phyloP scores from a whole-genome alignment of 1,140 invertebrate genomes.

The Akabosia matsudoensis region DNA sequence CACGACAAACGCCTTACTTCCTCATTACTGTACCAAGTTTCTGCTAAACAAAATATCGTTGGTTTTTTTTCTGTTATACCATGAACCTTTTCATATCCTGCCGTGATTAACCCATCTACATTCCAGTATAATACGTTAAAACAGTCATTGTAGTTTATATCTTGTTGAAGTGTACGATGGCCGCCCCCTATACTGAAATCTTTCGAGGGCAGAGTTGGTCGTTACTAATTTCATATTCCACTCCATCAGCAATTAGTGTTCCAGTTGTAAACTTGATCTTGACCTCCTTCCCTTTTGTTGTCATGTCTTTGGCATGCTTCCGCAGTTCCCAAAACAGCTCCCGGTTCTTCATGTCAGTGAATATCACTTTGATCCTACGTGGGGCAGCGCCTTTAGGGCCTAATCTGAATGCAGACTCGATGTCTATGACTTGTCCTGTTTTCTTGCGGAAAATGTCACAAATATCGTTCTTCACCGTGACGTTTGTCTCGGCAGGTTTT shows the following conservation, averaged over 20 bases:
- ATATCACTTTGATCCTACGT: background rate
- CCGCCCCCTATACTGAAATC: background rate
- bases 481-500: background rate
- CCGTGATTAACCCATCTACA: background rate
- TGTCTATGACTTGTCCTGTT: background rate
- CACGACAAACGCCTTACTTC: background rate
- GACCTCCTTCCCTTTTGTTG: background rate
- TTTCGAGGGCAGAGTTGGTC: background rate
- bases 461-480: too few relatives aligned
- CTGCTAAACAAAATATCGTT: background rate
- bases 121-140: background rate
- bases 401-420: background rate
- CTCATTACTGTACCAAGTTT: background rate
- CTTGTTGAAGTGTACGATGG: slow-evolving; percentile 9
- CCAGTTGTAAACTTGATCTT: background rate
- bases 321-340: background rate
- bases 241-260: background rate
- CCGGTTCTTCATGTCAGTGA: background rate
- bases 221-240: background rate
- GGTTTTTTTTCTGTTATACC: background rate
- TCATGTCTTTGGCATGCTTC: background rate
- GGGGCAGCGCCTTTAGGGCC: background rate
- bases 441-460: too few relatives aligned
- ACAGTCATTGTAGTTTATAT: background rate
- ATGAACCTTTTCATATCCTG: background rate